A percentile compares a stretch with the other conserved stretches of the same genome.
These are phyloP conservation scores for Heteronetta atricapilla DNA, from an alignment of 2,113 vertebrate species.

Conservation along the genomic window DNA sequence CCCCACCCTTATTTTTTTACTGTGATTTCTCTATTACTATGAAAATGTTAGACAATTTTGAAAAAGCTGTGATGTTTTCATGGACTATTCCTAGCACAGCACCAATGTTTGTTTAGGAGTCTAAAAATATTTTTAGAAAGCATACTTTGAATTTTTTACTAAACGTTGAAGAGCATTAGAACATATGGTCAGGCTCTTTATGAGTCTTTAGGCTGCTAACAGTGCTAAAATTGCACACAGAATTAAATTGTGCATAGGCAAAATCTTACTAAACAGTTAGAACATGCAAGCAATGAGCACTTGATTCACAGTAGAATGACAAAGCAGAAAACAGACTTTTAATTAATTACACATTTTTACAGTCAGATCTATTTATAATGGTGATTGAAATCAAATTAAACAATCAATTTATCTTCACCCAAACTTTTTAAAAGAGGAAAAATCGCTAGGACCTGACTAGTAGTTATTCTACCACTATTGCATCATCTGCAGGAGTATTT, in stretches of 20 bases:
- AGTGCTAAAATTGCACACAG: conserved; percentile 32
- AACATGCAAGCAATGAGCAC: conserved; percentile 21
- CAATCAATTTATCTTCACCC: neutral
- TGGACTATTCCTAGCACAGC: conserved; percentile 41
- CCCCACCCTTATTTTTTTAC: neutral
- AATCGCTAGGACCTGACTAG: neutral
- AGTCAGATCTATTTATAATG: conserved; percentile 25
- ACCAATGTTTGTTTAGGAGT: conserved; percentile 67
- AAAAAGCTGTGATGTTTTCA: conserved; percentile 37
- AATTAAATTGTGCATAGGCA: conserved; percentile 25
- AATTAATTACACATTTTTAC: conserved; percentile 46
- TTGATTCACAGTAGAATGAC: conserved; percentile 32
- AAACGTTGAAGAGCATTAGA: conserved; percentile 45
- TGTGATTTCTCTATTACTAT: neutral
- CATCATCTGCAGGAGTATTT: neutral
- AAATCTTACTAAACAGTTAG: conserved; percentile 52
- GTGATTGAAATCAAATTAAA: conserved; percentile 31
- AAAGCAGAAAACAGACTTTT: neutral
- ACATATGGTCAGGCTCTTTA: conserved; percentile 67
- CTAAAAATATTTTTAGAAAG: conserved; percentile 65
- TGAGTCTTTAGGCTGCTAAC: conserved; percentile 37
- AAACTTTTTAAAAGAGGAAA: neutral
- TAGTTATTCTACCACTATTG: neutral
- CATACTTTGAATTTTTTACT: conserved; percentile 67
- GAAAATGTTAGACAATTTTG: conserved; percentile 36